Percentiles rank a stretch among this genome's conserved stretches.
Conservation (phyloP, 2,797 vertebrate genomes). For the Falco novaeseelandiae region DNA sequence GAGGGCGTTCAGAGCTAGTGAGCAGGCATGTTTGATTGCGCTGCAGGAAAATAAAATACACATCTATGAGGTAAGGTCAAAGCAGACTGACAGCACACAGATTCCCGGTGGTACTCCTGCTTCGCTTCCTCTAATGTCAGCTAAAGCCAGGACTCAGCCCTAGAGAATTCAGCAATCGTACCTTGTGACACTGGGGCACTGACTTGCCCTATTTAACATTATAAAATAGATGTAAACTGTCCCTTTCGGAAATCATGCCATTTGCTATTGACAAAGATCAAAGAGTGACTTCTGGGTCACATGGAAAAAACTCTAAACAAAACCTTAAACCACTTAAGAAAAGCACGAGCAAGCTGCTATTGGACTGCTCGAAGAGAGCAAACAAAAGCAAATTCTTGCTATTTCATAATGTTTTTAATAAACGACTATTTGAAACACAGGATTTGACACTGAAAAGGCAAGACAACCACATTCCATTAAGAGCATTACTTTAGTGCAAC, state of each 20-base stretch:
- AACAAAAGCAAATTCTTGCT: not conserved
- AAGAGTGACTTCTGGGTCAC: slow-evolving; percentile 18
- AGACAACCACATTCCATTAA: not conserved
- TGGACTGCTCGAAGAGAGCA: not conserved
- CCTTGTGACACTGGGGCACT: not conserved
- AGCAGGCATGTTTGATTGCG: not conserved
- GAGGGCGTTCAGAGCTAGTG: not conserved
- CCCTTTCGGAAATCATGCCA: not conserved
- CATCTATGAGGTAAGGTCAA: not conserved
- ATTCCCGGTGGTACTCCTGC: not conserved
- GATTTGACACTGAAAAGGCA: not conserved
- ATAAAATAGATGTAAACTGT: slow-evolving; percentile 26
- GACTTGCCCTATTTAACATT: not conserved
- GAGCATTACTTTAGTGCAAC: not conserved
- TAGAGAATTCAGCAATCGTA: not conserved
- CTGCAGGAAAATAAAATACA: not conserved
- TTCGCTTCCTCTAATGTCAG: not conserved
- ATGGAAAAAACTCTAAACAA: not conserved
- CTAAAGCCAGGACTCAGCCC: not conserved
- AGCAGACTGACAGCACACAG: not conserved
- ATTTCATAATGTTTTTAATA: slow-evolving; percentile 14
- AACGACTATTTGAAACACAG: not conserved
- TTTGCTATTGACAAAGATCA: slow-evolving; percentile 35
- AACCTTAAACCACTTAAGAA: not conserved
- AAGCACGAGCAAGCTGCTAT: not conserved